Evolutionary conservation across 2,888 invertebrate species (phyloP).

Genomic region (Eilema depressum): DNA sequence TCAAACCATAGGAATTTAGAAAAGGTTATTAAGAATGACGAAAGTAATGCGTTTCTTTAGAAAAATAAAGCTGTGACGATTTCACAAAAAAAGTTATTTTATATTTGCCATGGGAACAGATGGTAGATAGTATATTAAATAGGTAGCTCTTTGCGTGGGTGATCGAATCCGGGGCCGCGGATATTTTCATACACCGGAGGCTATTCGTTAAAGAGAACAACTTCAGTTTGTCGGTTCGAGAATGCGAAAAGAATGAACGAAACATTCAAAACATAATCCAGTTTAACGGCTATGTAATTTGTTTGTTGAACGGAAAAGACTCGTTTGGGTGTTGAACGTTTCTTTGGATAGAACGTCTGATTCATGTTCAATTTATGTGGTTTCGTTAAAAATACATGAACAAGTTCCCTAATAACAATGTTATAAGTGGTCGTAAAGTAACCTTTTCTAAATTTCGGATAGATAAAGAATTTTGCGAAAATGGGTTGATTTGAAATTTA

Average conservation of each 20-base stretch:
- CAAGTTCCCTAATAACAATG: neutral
- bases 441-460: neutral
- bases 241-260: conserved; percentile 42
- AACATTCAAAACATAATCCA: conserved; percentile 33
- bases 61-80: conserved; percentile 47
- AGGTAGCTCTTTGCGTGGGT: conserved; percentile 62
- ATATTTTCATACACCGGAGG: conserved; percentile 64
- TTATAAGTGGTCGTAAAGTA: no score
- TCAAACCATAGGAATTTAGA: conserved; percentile 40
- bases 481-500: no score
- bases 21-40: conserved; percentile 33
- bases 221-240: conserved; percentile 38
- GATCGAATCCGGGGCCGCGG: conserved; percentile 64
- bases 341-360: neutral
- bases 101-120: conserved; percentile 61
- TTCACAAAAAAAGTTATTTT: conserved; percentile 47
- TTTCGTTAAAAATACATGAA: neutral
- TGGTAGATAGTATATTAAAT: conserved; percentile 56
- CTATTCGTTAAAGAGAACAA: conserved; percentile 51
- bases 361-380: conserved; percentile 7
- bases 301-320: conserved; percentile 15
- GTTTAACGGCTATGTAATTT: conserved; percentile 27
- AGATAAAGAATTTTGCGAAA: no score
- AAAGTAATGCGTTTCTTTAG: conserved; percentile 36
- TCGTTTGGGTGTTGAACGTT: conserved; percentile 11